Conservation (phyloP, 37 sponge, comb jelly and placozoan species). For the Lycopodina hypogea region DNA sequence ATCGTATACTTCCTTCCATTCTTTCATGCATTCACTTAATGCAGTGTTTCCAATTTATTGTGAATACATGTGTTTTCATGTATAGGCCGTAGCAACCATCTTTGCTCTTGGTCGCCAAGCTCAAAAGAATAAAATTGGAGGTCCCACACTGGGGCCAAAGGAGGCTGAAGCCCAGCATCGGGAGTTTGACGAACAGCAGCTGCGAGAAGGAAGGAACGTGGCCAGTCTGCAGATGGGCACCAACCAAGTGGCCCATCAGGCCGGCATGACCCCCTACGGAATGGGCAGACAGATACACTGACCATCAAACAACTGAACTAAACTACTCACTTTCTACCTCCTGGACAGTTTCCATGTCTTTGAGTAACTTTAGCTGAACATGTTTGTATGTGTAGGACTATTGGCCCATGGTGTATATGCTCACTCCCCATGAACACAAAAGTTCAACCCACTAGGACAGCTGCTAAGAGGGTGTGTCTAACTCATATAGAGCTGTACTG, state of each 20-base stretch:
- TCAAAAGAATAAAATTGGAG: slow-evolving; percentile 53
- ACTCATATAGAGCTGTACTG: no score
- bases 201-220: slow-evolving; percentile 40
- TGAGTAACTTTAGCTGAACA: no score
- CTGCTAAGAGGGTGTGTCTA: no score
- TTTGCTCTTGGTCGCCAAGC: slow-evolving; percentile 59
- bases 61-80: neutral
- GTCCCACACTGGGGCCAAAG: slow-evolving; percentile 59
- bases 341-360: no score
- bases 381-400: no score
- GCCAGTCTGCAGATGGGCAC: slow-evolving; percentile 70
- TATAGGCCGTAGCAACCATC: slow-evolving; percentile 43
- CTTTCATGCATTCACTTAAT: slow-evolving; percentile 31
- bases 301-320: slow-evolving; percentile 1
- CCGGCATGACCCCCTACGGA: slow-evolving; percentile 66
- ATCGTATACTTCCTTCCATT: slow-evolving; percentile 7
- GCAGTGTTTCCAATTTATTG: neutral
- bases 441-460: no score
- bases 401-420: no score
- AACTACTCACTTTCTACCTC: no score
- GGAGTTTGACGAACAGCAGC: slow-evolving; percentile 40
- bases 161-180: slow-evolving; percentile 48
- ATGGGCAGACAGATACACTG: slow-evolving; percentile 42
- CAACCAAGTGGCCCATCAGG: slow-evolving; percentile 54
- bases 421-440: no score